Evolutionary conservation across 2,797 vertebrate species (phyloP).

Genomic region (Anniella stebbinsi): DNA sequence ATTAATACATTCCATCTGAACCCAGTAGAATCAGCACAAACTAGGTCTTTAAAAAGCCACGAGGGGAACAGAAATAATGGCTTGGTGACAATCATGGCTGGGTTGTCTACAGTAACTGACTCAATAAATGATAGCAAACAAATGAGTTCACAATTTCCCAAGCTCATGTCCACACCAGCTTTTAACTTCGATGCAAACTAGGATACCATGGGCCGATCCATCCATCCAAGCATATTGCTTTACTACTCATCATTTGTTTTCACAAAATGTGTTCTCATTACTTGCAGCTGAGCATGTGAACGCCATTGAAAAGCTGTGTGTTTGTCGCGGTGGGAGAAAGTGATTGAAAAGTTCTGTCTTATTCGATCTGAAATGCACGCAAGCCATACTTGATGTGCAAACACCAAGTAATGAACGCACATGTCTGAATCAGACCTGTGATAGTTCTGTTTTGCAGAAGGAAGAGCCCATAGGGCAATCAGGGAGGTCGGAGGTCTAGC

Average conservation of each 20-base stretch:
- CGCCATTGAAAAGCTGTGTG: background rate
- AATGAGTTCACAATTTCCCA: too few species aligned
- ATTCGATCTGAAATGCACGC: background rate
- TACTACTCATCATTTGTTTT: background rate
- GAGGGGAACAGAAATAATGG: too few species aligned
- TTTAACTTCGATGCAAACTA: background rate
- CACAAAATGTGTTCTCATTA: background rate
- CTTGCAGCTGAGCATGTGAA: background rate
- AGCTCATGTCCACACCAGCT: background rate
- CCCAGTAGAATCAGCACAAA: too few species aligned
- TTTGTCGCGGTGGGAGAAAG: background rate
- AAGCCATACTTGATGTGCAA: background rate
- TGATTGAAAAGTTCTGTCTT: background rate
- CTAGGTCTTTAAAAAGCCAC: too few species aligned
- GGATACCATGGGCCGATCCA: background rate
- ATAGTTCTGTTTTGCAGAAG: background rate
- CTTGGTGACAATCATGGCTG: too few species aligned
- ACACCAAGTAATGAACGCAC: background rate
- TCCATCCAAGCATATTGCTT: background rate
- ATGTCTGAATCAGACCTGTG: background rate
- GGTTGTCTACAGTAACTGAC: too few species aligned
- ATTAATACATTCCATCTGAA: too few species aligned
- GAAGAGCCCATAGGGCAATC: too few species aligned
- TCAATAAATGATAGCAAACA: too few species aligned
- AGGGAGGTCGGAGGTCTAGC: too few species aligned